Base-by-base conservation (phyloP, 2,888 invertebrate genomes). In the Acholoe squamosa region DNA sequence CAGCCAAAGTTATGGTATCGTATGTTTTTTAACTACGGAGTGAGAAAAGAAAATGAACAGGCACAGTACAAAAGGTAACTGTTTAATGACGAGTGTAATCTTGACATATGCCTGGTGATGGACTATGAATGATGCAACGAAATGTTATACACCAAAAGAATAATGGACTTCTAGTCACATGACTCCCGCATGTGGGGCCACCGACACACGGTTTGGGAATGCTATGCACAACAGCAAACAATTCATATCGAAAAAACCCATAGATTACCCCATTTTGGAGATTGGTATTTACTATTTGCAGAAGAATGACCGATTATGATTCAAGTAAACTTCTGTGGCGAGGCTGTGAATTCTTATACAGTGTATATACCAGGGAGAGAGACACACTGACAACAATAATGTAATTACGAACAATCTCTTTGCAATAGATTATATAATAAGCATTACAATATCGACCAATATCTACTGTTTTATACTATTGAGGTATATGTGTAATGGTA, bases 1-100 rank as follows among this genome's bases (percentile, higher is more conserved):
- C n/a, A n/a, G n/a, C n/a, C n/a, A n/a, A n/a, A n/a, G n/a, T n/a
- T n/a, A n/a, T n/a, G n/a, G n/a, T n/a, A n/a, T n/a, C n/a, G n/a
- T n/a, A n/a, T n/a, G n/a, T n/a, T n/a, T n/a, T n/a, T n/a, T n/a
- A 19, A 71, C 25, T 71, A 71, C 3, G 14, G 28, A 28, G 5
- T 76, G 3, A 80, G 34, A 80, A 25, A 80, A 80, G 12, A 43
- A 43, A 3, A 16, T 5, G 0, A n/a, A 7, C 14, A 80, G 12
- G 22, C 14, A 80, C 3, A 1, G 19, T 86, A 86, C 54, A 86
- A 86, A 86, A 86, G 52, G 86, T 86, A 86, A 86, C 86, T 86
- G 86, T 86, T 86, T 86, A 86, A 86, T 86, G 86, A 54, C 86
- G 54, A 54, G 52, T 54, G 25, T 86, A 54, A 86, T 86, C 56